Conservation (phyloP, 1,140 invertebrate species). For the Pollicipes pollicipes region DNA sequence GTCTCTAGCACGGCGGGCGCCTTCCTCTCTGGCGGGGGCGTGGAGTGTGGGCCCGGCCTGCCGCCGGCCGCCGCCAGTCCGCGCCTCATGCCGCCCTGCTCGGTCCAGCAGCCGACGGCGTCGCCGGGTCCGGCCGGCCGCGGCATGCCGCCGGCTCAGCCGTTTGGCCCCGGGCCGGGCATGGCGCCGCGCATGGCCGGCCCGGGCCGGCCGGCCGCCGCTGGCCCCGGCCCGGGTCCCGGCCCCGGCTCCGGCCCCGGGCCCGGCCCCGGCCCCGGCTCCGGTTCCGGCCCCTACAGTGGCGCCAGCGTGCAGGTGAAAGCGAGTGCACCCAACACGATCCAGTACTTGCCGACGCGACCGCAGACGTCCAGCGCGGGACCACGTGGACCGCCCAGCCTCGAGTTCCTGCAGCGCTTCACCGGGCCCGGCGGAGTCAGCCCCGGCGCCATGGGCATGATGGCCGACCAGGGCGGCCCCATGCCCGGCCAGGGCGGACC, state of each 20-base stretch:
- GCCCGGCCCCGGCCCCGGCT: too few species aligned
- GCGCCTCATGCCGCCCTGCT: not conserved
- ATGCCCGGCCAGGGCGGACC: too few species aligned
- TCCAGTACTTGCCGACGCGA: conserved; percentile 87
- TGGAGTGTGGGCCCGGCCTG: conserved; percentile 15
- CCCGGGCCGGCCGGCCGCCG: conserved; percentile 22
- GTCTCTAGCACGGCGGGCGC: conserved; percentile 12
- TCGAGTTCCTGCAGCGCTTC: conserved; percentile 79
- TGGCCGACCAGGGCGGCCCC: conserved; percentile 7
- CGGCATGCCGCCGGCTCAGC: not conserved
- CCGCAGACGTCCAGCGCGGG: conserved; percentile 46
- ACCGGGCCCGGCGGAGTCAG: conserved; percentile 41
- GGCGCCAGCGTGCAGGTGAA: conserved; percentile 79
- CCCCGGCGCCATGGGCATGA: conserved; percentile 19
- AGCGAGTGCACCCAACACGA: conserved; percentile 88
- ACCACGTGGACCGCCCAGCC: conserved; percentile 57
- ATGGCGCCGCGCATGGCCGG: conserved; percentile 30
- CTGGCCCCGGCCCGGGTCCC: conserved; percentile 18
- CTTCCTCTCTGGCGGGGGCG: conserved; percentile 18
- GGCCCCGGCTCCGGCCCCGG: conserved; percentile 17
- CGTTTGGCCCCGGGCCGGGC: conserved; percentile 17
- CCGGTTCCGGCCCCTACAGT: conserved; percentile 22
- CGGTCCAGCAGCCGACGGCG: conserved; percentile 6
- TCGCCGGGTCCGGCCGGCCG: not conserved
- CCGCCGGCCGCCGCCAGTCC: conserved; percentile 22